phyloP scores from a whole-genome alignment of 1,140 invertebrate species.

The Colletes gigas region DNA sequence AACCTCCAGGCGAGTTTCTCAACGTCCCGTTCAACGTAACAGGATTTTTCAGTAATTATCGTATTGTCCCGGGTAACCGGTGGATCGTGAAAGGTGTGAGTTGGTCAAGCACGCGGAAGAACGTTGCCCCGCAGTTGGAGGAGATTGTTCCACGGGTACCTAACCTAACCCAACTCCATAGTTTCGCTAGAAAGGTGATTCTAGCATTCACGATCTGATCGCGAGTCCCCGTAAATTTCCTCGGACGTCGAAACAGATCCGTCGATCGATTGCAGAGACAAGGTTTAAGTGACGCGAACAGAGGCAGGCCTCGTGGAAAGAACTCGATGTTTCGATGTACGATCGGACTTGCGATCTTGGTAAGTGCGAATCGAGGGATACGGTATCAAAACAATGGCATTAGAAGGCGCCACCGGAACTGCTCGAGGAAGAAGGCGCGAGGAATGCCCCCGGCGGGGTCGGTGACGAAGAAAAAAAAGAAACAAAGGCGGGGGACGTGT shows the following conservation, averaged over 20 bases:
- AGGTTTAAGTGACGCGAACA: too few species aligned
- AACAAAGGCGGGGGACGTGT: constrained; percentile 25
- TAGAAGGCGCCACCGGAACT: constrained; percentile 56
- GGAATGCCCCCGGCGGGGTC: not conserved
- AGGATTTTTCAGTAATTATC: constrained; percentile 1
- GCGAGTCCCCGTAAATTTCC: too few species aligned
- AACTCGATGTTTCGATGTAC: too few species aligned
- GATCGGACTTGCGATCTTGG: too few species aligned
- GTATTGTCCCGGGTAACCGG: not conserved
- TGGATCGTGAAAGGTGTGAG: not conserved
- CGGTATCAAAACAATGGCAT: not conserved
- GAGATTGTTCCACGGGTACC: not conserved
- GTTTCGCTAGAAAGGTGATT: not conserved
- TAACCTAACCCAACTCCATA: not conserved
- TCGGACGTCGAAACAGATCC: too few species aligned
- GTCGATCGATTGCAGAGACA: too few species aligned
- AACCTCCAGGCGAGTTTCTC: not conserved
- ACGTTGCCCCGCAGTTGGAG: not conserved
- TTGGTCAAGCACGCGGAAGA: not conserved
- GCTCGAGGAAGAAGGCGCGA: too few species aligned
- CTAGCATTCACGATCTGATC: too few species aligned
- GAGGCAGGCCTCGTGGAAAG: too few species aligned
- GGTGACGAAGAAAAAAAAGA: not conserved
- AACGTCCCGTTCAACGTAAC: not conserved
- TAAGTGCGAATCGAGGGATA: not conserved